These are phyloP conservation scores for Polyodon spathula DNA, from an alignment of 2,113 vertebrate genomes.

Conservation along the genomic window DNA sequence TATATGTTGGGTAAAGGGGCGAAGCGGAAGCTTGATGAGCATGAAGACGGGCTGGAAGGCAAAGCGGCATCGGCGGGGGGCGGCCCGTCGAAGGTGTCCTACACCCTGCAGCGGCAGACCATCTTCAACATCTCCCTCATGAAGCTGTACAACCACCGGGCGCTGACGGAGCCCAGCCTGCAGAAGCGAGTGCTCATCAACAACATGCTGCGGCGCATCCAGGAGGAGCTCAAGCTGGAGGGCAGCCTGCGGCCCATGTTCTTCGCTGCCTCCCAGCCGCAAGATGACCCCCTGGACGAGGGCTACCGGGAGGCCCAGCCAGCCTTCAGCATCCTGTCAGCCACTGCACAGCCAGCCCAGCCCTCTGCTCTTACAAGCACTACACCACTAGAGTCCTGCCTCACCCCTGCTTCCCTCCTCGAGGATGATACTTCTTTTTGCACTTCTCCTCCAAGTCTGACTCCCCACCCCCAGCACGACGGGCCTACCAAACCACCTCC, in stretches of 20 bases:
- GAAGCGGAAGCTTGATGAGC: constrained; percentile 81
- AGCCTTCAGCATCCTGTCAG: constrained; percentile 52
- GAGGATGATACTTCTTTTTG: constrained; percentile 80
- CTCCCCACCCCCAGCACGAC: constrained; percentile 35
- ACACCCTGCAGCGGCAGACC: constrained; percentile 97
- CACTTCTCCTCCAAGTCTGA: constrained; percentile 51
- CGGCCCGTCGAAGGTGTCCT: constrained; percentile 89
- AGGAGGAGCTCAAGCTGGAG: constrained; percentile 92
- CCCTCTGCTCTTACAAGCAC: constrained; percentile 48
- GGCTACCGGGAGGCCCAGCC: constrained; percentile 75
- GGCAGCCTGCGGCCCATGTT: constrained; percentile 78
- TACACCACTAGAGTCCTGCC: constrained; percentile 73
- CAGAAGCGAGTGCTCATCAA: constrained; percentile 94
- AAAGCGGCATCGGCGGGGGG: constrained; percentile 49
- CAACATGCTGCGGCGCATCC: constrained; percentile 96
- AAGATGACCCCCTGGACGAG: constrained; percentile 65
- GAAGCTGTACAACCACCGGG: constrained; percentile 93
- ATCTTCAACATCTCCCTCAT: constrained; percentile 99
- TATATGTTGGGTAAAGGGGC: constrained; percentile 84
- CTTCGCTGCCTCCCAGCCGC: constrained; percentile 64
- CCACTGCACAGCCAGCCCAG: constrained; percentile 39
- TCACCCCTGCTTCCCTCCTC: constrained; percentile 88
- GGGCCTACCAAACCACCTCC: constrained; percentile 41
- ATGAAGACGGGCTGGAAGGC: constrained; percentile 74
- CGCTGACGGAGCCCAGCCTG: constrained; percentile 83